Percentiles rank a stretch among this genome's conserved stretches.
Conservation (phyloP, 2,888 invertebrate genomes). For the Bimastos eiseni region DNA sequence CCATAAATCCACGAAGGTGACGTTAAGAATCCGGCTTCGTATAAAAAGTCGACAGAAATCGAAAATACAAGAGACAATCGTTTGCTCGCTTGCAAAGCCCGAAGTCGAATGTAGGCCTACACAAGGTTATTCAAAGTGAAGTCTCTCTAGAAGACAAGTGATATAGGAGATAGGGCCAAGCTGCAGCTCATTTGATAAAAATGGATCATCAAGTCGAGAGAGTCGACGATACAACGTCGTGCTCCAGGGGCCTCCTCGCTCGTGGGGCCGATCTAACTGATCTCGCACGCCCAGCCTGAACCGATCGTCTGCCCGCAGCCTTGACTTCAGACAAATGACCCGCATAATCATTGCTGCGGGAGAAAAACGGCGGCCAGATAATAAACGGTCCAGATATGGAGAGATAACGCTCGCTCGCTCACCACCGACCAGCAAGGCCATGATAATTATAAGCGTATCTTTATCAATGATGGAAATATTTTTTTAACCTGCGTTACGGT, state of each 20-base stretch:
- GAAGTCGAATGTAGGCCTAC: not conserved
- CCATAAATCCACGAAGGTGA: not conserved
- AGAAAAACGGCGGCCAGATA: conserved; percentile 1
- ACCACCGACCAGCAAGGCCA: not conserved
- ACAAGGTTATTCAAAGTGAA: not conserved
- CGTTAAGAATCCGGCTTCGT: not conserved
- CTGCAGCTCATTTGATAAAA: not conserved
- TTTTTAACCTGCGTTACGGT: not conserved
- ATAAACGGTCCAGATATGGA: not conserved
- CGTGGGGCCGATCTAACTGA: not conserved
- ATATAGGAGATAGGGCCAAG: not conserved
- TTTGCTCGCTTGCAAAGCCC: not conserved
- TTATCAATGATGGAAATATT: not conserved
- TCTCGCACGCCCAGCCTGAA: not conserved
- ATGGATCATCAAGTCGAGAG: not conserved
- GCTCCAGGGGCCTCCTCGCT: not conserved
- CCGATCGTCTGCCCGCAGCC: not conserved
- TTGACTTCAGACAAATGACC: not conserved
- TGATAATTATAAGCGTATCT: not conserved
- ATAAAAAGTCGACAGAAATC: not conserved
- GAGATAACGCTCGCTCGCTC: not conserved
- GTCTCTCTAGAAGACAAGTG: not conserved
- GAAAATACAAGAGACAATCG: not conserved
- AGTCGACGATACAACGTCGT: not conserved
- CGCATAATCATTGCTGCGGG: not conserved